A percentile compares a stretch with the other conserved stretches of the same genome.
Conservation (phyloP, 2,113 vertebrate genomes). For the Chroicocephalus ridibundus region DNA sequence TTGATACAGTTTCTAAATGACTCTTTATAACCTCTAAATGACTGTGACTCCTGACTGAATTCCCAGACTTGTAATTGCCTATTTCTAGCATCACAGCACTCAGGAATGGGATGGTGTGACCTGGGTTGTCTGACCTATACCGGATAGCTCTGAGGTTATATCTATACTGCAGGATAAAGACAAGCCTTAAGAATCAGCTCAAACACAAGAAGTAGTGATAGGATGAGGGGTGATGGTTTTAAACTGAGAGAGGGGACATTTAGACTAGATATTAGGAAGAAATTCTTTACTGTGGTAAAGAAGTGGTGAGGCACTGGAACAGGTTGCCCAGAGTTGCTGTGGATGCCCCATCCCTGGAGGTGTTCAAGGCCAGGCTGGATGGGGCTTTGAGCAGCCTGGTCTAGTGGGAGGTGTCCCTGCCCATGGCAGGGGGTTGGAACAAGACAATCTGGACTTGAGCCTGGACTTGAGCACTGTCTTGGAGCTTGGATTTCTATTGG, state of each 20-base stretch:
- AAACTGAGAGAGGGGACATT: background rate
- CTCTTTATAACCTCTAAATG: background rate
- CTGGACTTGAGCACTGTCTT: background rate
- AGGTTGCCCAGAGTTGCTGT: background rate
- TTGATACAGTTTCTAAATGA: background rate
- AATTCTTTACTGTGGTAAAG: background rate
- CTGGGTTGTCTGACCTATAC: background rate
- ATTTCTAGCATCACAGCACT: background rate
- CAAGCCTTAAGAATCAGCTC: background rate
- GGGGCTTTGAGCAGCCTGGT: background rate
- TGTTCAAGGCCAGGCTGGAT: background rate
- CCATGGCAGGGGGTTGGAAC: background rate
- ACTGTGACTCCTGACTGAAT: background rate
- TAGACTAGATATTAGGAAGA: background rate
- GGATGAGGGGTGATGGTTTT: background rate
- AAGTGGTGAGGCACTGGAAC: background rate
- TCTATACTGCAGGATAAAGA: background rate
- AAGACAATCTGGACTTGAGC: too few species aligned
- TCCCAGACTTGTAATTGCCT: background rate
- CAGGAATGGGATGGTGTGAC: background rate
- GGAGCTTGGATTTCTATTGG: background rate
- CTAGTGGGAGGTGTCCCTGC: background rate
- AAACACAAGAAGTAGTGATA: background rate
- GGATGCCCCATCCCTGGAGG: background rate
- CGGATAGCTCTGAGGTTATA: background rate